Evolutionary conservation across 23 tunicate genomes (phyloP).

Genomic region (Halocynthia roretzi): DNA sequence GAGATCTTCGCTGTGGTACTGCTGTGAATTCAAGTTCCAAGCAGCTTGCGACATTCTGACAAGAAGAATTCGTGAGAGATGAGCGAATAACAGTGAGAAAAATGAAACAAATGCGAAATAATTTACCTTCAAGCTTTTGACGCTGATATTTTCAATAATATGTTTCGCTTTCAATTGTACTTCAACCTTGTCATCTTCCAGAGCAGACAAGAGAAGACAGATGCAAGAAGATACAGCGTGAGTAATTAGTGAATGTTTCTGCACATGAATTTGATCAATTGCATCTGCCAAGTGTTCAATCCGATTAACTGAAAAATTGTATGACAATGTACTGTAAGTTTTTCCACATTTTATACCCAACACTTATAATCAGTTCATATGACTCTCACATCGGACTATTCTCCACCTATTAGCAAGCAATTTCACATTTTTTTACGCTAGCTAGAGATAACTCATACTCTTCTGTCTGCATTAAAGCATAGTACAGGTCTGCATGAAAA

Average conservation of each 20-base stretch:
- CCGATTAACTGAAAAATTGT: constrained; percentile 2
- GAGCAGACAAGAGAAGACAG: constrained; percentile 24
- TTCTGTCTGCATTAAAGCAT: too few species aligned
- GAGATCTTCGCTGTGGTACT: constrained; percentile 5
- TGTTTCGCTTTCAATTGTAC: constrained; percentile 38
- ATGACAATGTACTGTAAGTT: too few species aligned
- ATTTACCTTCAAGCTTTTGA: constrained; percentile 32
- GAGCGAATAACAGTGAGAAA: too few species aligned
- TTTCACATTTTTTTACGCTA: too few species aligned
- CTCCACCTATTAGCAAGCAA: too few species aligned
- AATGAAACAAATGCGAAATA: not conserved
- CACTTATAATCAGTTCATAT: too few species aligned
- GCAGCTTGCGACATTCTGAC: constrained; percentile 4
- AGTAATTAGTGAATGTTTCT: constrained; percentile 12
- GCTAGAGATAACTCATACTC: too few species aligned
- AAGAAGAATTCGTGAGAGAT: not conserved
- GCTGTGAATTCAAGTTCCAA: constrained; percentile 18
- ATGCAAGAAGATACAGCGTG: constrained; percentile 35
- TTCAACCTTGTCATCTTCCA: constrained; percentile 15
- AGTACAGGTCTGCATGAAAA: too few species aligned
- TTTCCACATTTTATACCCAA: too few species aligned
- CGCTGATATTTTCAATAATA: constrained; percentile 36
- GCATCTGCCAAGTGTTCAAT: not conserved
- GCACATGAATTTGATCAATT: not conserved
- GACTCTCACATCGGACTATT: too few species aligned